phyloP scores from a whole-genome alignment of 2,888 invertebrate species.

The Trachelus iudaicus region DNA sequence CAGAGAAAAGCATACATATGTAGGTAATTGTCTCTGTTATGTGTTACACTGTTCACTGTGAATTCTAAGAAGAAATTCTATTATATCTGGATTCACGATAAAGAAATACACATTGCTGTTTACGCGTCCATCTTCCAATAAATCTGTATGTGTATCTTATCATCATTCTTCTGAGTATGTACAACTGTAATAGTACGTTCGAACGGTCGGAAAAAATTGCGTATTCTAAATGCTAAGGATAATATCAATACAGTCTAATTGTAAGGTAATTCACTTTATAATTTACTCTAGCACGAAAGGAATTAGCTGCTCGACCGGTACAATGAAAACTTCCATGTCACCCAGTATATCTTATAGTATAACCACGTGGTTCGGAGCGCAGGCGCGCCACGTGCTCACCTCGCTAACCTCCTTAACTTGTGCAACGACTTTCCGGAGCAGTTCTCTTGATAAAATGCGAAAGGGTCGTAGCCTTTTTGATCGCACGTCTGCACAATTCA shows the following conservation, averaged over 20 bases:
- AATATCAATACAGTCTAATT: too few species aligned
- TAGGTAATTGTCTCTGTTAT: background rate
- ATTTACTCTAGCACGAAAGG: background rate
- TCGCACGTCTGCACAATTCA: slow-evolving; percentile 14
- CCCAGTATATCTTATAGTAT: background rate
- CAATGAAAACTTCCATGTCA: background rate
- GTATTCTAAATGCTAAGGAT: too few species aligned
- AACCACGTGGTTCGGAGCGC: slow-evolving; percentile 58
- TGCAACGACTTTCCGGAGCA: slow-evolving; percentile 17
- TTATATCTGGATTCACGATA: background rate
- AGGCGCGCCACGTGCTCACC: slow-evolving; percentile 53
- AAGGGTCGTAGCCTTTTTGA: slow-evolving; percentile 22
- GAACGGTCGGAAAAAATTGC: background rate
- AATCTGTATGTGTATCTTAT: background rate
- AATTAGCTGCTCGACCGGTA: background rate
- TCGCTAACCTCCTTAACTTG: slow-evolving; percentile 38
- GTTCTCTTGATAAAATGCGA: slow-evolving; percentile 28
- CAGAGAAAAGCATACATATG: background rate
- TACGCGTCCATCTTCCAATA: background rate
- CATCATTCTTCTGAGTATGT: background rate
- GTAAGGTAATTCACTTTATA: too few species aligned
- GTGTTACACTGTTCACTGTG: background rate
- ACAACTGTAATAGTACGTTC: background rate
- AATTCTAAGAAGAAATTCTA: background rate
- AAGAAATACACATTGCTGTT: background rate